phyloP scores from a whole-genome alignment of 2,113 vertebrate species.

The Otis tarda region DNA sequence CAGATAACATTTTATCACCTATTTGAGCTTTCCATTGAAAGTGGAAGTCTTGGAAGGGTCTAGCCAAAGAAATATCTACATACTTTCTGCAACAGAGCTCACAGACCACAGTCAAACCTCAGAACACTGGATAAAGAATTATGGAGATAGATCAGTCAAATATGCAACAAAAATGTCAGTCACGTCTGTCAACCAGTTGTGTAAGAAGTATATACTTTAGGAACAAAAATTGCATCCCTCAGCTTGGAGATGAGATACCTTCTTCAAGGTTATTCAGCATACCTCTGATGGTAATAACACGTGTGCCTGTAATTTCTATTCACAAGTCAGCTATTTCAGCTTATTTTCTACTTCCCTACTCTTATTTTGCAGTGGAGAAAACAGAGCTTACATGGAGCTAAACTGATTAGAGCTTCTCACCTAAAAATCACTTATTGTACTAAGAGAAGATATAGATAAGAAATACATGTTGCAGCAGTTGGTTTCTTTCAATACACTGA shows the following conservation, averaged over 20 bases:
- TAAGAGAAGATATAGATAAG: no score
- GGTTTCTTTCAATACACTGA: background rate
- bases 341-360: background rate
- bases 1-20: background rate
- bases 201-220: background rate
- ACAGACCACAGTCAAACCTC: background rate
- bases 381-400: background rate
- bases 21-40: background rate
- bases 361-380: background rate
- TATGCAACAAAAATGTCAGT: background rate
- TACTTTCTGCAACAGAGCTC: background rate
- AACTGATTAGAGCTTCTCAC: background rate
- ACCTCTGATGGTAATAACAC: background rate
- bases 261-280: background rate
- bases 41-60: background rate
- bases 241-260: background rate
- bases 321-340: background rate
- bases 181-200: background rate
- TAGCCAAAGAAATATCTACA: background rate
- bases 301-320: background rate
- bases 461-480: background rate
- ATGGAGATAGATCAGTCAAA: background rate
- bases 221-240: background rate
- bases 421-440: background rate
- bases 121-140: background rate